Conservation (phyloP, 2,797 vertebrate genomes). For the Xiphophorus birchmanni region DNA sequence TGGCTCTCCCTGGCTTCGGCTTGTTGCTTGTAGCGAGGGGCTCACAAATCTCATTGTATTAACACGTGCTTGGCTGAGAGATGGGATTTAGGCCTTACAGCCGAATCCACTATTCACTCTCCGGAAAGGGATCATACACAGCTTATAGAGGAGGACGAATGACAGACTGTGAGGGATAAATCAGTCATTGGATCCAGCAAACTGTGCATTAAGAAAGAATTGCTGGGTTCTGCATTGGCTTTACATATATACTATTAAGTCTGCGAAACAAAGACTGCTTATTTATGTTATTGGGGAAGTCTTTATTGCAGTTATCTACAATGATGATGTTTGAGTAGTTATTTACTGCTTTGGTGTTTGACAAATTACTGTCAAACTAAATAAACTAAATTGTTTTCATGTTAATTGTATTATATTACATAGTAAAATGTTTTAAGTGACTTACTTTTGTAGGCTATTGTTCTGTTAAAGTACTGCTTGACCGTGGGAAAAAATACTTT, state of each 20-base stretch:
- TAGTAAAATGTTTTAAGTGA: not conserved
- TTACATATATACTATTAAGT: not conserved
- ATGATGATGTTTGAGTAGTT: not conserved
- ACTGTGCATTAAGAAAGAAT: not conserved
- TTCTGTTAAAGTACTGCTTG: not conserved
- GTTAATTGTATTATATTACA: not conserved
- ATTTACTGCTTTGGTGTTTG: not conserved
- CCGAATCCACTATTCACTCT: conserved; percentile 33
- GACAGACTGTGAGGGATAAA: conserved; percentile 8
- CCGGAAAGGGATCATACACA: conserved; percentile 29
- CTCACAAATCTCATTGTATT: conserved; percentile 67
- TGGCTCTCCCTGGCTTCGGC: conserved; percentile 46
- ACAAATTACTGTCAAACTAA: not conserved
- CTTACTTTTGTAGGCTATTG: not conserved
- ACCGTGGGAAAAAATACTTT: not conserved
- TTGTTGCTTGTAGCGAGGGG: conserved; percentile 60
- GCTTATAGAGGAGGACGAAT: conserved; percentile 11
- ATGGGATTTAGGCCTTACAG: conserved; percentile 45
- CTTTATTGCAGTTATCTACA: not conserved
- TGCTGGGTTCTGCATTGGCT: not conserved
- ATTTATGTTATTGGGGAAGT: not conserved
- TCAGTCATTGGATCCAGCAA: not conserved
- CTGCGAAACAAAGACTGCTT: not conserved
- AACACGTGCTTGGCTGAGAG: conserved; percentile 39
- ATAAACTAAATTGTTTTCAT: not conserved